phyloP scores from a whole-genome alignment of 2,888 invertebrate genomes.

The Heliconius ismenius region DNA sequence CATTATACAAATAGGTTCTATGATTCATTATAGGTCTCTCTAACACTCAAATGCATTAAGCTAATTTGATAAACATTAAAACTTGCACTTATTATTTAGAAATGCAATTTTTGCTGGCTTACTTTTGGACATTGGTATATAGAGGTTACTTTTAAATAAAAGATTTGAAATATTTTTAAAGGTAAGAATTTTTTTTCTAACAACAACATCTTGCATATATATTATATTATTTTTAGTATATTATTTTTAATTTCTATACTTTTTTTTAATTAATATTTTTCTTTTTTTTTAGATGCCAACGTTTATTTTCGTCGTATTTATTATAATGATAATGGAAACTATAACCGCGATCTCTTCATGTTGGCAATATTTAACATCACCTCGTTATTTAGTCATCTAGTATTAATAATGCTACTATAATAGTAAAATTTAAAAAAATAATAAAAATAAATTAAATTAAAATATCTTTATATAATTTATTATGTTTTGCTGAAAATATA shows the following conservation, averaged over 20 bases:
- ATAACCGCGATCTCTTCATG: conserved; percentile 5
- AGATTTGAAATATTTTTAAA: background rate
- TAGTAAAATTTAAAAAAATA: no score
- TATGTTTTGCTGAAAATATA: background rate
- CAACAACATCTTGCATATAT: background rate
- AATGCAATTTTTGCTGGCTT: background rate
- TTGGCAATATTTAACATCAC: background rate
- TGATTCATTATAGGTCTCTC: background rate
- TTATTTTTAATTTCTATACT: background rate
- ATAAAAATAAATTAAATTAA: no score
- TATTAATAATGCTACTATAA: no score
- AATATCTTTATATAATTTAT: no score
- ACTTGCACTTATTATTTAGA: background rate
- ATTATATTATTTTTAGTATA: no score
- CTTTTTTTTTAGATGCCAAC: background rate
- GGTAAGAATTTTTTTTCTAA: background rate
- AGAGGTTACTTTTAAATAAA: background rate
- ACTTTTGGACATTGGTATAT: background rate
- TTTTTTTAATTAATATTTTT: background rate
- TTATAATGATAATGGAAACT: conserved; percentile 7
- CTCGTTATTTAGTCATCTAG: background rate
- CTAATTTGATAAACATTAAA: background rate
- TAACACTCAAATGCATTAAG: conserved; percentile 4
- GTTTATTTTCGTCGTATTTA: conserved; percentile 1
- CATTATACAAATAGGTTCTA: background rate